Evolutionary conservation across 2,113 vertebrate species (phyloP), one percentile per base, ranked within the genome.

Genomic region (Verasper variegatus): DNA sequence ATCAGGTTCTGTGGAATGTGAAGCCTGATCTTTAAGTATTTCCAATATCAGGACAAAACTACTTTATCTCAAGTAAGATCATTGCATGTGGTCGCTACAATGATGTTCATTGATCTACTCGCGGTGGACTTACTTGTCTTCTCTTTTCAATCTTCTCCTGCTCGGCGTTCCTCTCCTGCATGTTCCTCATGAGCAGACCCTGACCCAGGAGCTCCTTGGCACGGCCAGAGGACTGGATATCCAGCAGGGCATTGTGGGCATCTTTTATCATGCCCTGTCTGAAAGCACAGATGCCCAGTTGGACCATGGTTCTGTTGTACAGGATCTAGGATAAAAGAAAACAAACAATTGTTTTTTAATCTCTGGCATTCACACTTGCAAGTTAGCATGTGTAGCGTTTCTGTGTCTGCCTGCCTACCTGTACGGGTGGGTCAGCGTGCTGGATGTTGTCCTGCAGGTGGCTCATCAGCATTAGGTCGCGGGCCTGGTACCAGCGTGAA

Each of bases 361-460:
- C 3, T 40, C 24, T 9, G 10, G 0, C 26, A 5, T 7, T 20
- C 11, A 23, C 15, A 3, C 24, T 14, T 54, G 49, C 49, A 21
- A 24, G 54, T 56, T 13, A 24, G 24, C 6, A 51, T 15, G 18
- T 13, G 11, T 17, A 3, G n/a, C 15, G 4, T 47, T 21, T 1
- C 1, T 27, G 9, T 1, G 4, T 1, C 14, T n/a, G 51, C 35
- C 1, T 27, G 51, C 35, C 1, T 27, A 97, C 97, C 95, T 98
- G 97, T 0, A 98, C 97, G 0, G 97, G 97, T 0, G 97, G 96
- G 77, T 98, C 97, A 0, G 96, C 96, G 0, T 97, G 96, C 83
- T 98, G 97, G 89, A 98, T 98, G 88, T 97, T 98, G 90, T 98
- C 97, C 76, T 98, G 97, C 15, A 97, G 93, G 89, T 98, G 97